These are phyloP conservation scores for Ameiurus melas DNA, from an alignment of 2,113 vertebrate genomes.

Conservation along the genomic window DNA sequence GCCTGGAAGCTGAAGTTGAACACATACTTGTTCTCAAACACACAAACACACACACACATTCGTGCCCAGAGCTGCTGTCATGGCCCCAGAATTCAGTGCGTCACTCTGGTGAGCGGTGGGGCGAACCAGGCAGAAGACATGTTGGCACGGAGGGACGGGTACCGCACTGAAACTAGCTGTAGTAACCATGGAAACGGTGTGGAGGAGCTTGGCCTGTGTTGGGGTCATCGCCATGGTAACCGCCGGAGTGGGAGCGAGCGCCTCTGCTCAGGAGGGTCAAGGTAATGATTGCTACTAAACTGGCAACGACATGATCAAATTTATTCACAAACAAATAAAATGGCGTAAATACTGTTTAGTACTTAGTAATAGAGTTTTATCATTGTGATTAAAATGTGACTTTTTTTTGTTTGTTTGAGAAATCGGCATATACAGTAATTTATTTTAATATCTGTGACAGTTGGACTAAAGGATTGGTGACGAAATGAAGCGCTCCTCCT, in stretches of 20 bases:
- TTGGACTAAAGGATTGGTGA: not conserved
- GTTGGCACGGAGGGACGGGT: slow-evolving; percentile 84
- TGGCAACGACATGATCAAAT: not conserved
- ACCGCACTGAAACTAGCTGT: slow-evolving; percentile 78
- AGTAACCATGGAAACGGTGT: slow-evolving; percentile 87
- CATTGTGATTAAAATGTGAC: not conserved
- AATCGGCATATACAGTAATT: not conserved
- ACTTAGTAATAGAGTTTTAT: not conserved
- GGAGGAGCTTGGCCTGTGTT: slow-evolving; percentile 85
- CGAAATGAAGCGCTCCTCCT: not conserved
- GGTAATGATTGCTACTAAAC: slow-evolving; percentile 14
- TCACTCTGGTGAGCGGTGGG: slow-evolving; percentile 72
- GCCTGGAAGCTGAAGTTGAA: not conserved
- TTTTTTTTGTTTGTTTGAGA: not conserved
- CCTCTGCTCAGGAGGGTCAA: slow-evolving; percentile 62
- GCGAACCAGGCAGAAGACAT: slow-evolving; percentile 87
- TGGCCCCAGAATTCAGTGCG: slow-evolving; percentile 64
- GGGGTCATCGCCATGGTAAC: slow-evolving; percentile 76
- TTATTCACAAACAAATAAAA: not conserved
- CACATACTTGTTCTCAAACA: not conserved
- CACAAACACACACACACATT: slow-evolving; percentile 29
- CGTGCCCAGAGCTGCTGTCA: slow-evolving; percentile 44
- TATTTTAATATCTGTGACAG: no score
- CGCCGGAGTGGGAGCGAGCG: slow-evolving; percentile 67
- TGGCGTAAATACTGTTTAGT: not conserved